These are phyloP conservation scores for Entomobrya multifasciata DNA, from an alignment of 2,888 invertebrate species.

Conservation along the genomic window DNA sequence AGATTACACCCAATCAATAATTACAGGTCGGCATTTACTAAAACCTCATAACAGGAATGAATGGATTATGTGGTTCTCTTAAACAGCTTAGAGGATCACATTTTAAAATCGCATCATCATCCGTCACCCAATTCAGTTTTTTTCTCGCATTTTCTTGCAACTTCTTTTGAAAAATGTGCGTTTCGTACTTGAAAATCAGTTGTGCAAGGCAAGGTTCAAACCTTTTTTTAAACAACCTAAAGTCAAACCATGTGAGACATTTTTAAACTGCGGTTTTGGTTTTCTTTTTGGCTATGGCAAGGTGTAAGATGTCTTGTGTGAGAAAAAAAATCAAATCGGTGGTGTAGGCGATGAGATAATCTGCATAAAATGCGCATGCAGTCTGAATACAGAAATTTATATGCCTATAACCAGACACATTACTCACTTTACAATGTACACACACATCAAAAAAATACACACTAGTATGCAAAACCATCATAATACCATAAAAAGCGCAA, in stretches of 20 bases:
- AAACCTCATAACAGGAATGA: too few species aligned
- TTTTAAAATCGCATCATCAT: constrained; percentile 20
- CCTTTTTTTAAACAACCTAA: background rate
- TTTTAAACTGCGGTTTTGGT: constrained; percentile 45
- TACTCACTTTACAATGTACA: constrained; percentile 11
- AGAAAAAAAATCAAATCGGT: constrained; percentile 30
- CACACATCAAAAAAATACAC: constrained; percentile 24
- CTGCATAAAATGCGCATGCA: constrained; percentile 36
- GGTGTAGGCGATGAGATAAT: constrained; percentile 58
- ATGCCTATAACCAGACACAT: constrained; percentile 1
- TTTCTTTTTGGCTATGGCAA: constrained; percentile 23
- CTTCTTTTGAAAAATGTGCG: constrained; percentile 44
- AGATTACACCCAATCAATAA: too few species aligned
- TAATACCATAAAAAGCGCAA: constrained; percentile 49
- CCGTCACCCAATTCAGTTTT: constrained; percentile 26
- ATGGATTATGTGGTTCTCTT: background rate
- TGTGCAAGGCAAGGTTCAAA: constrained; percentile 60
- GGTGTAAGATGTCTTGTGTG: constrained; percentile 16
- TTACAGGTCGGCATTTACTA: too few species aligned
- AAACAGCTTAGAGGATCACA: background rate
- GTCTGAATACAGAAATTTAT: constrained; percentile 16
- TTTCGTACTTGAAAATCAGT: constrained; percentile 62
- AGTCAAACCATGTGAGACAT: constrained; percentile 14
- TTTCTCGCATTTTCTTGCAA: too few species aligned
- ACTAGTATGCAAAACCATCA: constrained; percentile 14